phyloP scores from a whole-genome alignment of 2,797 vertebrate species.

The Enteromius thamalakanensis region DNA sequence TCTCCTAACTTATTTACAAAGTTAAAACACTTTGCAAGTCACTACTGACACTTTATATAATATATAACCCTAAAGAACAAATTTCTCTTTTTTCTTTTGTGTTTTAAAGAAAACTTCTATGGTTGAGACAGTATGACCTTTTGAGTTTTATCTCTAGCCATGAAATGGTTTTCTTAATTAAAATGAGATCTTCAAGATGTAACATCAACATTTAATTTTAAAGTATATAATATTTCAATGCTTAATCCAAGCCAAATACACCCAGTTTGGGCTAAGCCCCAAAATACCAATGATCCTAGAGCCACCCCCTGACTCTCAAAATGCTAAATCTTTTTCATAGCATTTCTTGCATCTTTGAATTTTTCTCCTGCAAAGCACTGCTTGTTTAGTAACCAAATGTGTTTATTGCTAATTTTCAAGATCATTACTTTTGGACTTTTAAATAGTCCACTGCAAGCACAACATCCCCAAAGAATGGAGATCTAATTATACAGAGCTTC shows the following conservation, averaged over 20 bases:
- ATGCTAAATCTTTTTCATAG: neutral
- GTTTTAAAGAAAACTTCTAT: neutral
- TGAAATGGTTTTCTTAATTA: neutral
- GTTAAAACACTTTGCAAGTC: neutral
- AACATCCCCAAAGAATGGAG: neutral
- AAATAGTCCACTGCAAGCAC: neutral
- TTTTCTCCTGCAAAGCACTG: neutral
- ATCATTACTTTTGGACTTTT: slow-evolving; percentile 3
- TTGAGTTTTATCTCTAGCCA: neutral
- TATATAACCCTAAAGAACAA: neutral
- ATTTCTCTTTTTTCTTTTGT: neutral
- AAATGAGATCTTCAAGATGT: neutral
- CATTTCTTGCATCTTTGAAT: neutral
- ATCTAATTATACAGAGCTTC: neutral
- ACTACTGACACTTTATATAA: neutral
- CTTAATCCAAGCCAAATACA: neutral
- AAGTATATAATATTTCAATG: neutral
- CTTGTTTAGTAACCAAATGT: neutral
- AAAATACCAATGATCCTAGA: neutral
- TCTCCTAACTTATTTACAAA: neutral
- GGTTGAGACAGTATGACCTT: neutral
- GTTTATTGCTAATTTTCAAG: neutral
- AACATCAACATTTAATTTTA: neutral
- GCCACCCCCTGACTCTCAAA: neutral
- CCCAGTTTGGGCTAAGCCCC: neutral